These are phyloP conservation scores for Ciconia boyciana DNA, from an alignment of 2,113 vertebrate species.

Conservation along the genomic window DNA sequence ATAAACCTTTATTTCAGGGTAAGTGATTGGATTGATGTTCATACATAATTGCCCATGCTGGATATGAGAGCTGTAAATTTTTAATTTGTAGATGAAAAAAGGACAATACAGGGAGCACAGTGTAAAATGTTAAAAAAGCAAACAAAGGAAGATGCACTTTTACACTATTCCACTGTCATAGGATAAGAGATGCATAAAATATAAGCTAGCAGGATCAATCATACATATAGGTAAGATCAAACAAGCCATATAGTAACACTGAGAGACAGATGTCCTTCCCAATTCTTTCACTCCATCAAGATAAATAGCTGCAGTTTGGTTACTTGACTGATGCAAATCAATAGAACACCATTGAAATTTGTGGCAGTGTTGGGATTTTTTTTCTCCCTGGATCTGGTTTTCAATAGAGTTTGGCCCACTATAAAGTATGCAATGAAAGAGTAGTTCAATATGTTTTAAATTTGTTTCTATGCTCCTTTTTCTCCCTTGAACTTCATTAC, in stretches of 20 bases:
- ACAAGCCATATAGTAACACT: not conserved
- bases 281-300: not conserved
- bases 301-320: not conserved
- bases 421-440: not conserved
- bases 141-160: not conserved
- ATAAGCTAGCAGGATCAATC: not conserved
- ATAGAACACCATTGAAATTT: not conserved
- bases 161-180: not conserved
- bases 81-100: not conserved
- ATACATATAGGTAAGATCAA: not conserved
- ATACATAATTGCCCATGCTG: not conserved
- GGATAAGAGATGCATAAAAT: not conserved
- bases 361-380: not conserved
- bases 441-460: not conserved
- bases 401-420: not conserved
- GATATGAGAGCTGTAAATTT: not conserved
- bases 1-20: conserved; percentile 25
- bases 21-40: conserved; percentile 3
- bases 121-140: not conserved
- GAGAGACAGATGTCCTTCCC: not conserved
- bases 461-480: not conserved
- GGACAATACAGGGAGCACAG: not conserved
- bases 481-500: not conserved
- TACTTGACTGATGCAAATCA: not conserved
- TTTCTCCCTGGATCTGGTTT: not conserved